Percentiles rank a stretch among this genome's conserved stretches.
These are phyloP conservation scores for Pammene fasciana DNA, from an alignment of 2,888 invertebrate species.

Conservation along the genomic window DNA sequence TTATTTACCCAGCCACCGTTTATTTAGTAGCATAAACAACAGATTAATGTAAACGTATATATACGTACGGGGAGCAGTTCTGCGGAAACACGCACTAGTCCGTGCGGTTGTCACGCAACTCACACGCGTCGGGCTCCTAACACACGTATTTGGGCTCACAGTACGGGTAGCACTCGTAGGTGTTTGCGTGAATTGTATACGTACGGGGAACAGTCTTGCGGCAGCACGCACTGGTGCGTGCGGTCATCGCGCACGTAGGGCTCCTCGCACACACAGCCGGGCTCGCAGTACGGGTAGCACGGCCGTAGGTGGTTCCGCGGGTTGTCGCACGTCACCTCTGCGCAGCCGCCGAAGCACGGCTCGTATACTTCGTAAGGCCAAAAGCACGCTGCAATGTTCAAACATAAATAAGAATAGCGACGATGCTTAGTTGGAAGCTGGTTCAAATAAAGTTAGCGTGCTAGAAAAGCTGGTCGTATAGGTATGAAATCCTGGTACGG, in stretches of 20 bases:
- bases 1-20: too few relatives aligned
- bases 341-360: constrained; percentile 77
- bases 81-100: not conserved
- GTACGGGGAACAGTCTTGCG: constrained; percentile 77
- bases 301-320: constrained; percentile 76
- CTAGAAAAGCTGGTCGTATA: too few relatives aligned
- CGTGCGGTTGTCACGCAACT: constrained; percentile 75
- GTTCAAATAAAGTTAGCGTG: too few relatives aligned
- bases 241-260: constrained; percentile 77
- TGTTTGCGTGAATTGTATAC: constrained; percentile 52
- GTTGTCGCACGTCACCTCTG: constrained; percentile 78
- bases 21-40: not conserved
- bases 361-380: constrained; percentile 77
- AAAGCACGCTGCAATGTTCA: constrained; percentile 64
- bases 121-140: constrained; percentile 63
- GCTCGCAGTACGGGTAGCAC: constrained; percentile 79
- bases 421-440: not conserved
- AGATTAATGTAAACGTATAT: not conserved
- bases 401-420: not conserved
- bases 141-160: constrained; percentile 70
- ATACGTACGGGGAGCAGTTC: not conserved
- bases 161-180: not conserved
- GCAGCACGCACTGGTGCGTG: constrained; percentile 75
- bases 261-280: constrained; percentile 76
- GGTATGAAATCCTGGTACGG: too few relatives aligned